Evolutionary conservation across 1,140 invertebrate genomes (phyloP).

Genomic region (Drosophila mojavensis): DNA sequence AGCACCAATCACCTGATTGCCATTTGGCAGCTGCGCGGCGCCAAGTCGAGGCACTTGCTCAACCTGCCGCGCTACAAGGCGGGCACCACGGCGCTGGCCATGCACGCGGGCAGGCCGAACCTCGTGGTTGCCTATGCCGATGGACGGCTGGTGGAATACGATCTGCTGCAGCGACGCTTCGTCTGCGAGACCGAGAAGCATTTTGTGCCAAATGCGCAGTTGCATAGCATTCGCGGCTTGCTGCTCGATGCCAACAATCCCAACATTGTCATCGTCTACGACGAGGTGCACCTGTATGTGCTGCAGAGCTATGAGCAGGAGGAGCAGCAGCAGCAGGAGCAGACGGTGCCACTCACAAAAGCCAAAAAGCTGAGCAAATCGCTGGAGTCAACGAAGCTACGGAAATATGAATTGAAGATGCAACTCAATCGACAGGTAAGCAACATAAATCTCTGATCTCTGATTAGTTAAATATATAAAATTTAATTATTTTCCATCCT

Average conservation of each 20-base stretch:
- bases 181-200: constrained; percentile 84
- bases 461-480: background rate
- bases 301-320: constrained; percentile 77
- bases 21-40: constrained; percentile 85
- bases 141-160: constrained; percentile 90
- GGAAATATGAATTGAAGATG: constrained; percentile 14
- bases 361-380: constrained; percentile 21
- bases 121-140: constrained; percentile 89
- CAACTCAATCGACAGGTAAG: constrained; percentile 33
- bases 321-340: constrained; percentile 6
- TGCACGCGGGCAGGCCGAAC: constrained; percentile 85
- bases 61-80: constrained; percentile 88
- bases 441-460: background rate
- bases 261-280: constrained; percentile 87
- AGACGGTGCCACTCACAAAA: constrained; percentile 5
- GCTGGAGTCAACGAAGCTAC: background rate
- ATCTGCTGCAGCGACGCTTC: constrained; percentile 85
- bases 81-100: constrained; percentile 87
- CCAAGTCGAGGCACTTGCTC: constrained; percentile 85
- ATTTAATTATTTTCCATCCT: constrained; percentile 53
- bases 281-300: constrained; percentile 87
- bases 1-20: constrained; percentile 87
- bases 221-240: constrained; percentile 85
- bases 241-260: constrained; percentile 86
- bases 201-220: constrained; percentile 40